Evolutionary conservation across 2,888 invertebrate genomes (phyloP).

Genomic region (Lasioglossum oenotherae): DNA sequence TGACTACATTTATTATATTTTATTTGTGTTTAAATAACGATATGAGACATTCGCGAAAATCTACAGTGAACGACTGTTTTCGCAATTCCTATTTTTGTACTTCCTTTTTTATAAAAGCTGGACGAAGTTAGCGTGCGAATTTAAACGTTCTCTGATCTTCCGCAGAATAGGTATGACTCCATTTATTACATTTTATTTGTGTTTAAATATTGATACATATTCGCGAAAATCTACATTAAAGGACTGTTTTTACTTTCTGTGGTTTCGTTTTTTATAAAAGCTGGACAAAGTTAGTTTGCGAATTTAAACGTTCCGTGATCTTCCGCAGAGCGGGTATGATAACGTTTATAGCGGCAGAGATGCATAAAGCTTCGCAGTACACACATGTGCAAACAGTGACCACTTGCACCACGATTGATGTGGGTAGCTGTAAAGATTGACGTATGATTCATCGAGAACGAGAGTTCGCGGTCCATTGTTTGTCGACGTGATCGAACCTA

Average conservation of each 20-base stretch:
- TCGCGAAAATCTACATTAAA: too few species aligned
- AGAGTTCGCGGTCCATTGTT: not conserved
- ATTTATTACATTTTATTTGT: too few species aligned
- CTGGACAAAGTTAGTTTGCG: too few species aligned
- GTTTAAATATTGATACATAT: too few species aligned
- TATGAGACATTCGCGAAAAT: too few species aligned
- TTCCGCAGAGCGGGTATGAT: fast-evolving
- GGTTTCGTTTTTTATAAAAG: too few species aligned
- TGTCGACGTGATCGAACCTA: not conserved
- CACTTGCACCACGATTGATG: not conserved
- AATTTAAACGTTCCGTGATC: not conserved
- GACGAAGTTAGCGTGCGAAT: too few species aligned
- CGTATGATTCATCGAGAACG: not conserved
- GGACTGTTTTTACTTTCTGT: not conserved
- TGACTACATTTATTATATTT: too few species aligned
- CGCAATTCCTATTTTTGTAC: too few species aligned
- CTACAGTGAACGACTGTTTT: too few species aligned
- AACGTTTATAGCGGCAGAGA: not conserved
- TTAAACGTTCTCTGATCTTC: not conserved
- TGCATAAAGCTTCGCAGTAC: not conserved
- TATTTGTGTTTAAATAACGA: too few species aligned
- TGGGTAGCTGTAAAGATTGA: not conserved
- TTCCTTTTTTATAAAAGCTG: too few species aligned
- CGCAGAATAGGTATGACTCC: not conserved
- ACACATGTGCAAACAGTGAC: not conserved